phyloP scores from a whole-genome alignment of 2,888 invertebrate genomes.

The Heliothis peltigera region DNA sequence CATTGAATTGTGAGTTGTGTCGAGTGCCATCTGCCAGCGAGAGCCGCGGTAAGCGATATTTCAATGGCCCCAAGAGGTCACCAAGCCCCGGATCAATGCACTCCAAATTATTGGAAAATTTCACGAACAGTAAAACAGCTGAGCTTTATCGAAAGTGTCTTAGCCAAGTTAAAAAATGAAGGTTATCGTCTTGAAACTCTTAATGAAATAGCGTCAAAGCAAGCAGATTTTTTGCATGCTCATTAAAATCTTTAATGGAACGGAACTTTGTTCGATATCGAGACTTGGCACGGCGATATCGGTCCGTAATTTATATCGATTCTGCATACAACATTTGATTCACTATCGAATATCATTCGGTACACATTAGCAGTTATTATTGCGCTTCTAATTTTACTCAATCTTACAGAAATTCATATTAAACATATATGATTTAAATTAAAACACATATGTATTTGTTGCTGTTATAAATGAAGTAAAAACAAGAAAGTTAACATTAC shows the following conservation, averaged over 20 bases:
- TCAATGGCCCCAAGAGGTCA: slow-evolving; percentile 74
- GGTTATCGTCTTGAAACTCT: slow-evolving; percentile 23
- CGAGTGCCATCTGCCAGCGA: slow-evolving; percentile 67
- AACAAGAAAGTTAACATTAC: slow-evolving; percentile 20
- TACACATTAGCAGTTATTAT: neutral
- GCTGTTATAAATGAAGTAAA: slow-evolving; percentile 20
- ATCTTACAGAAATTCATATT: slow-evolving; percentile 5
- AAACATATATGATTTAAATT: slow-evolving; percentile 4
- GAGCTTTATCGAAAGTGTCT: slow-evolving; percentile 49
- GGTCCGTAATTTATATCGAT: slow-evolving; percentile 3
- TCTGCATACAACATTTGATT: neutral
- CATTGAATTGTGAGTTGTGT: slow-evolving; percentile 74
- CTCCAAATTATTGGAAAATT: slow-evolving; percentile 78
- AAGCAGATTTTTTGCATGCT: slow-evolving; percentile 34
- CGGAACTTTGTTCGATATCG: slow-evolving; percentile 3
- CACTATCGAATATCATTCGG: neutral
- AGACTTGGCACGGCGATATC: neutral
- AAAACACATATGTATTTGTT: slow-evolving; percentile 21
- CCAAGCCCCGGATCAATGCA: slow-evolving; percentile 63
- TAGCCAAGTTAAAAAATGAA: slow-evolving; percentile 44
- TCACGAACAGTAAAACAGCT: slow-evolving; percentile 63
- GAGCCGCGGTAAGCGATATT: slow-evolving; percentile 78
- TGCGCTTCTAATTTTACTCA: neutral
- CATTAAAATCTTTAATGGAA: slow-evolving; percentile 17
- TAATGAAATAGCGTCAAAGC: slow-evolving; percentile 32